These are phyloP conservation scores for Apamea monoglypha DNA, from an alignment of 2,888 invertebrate genomes.

Conservation along the genomic window DNA sequence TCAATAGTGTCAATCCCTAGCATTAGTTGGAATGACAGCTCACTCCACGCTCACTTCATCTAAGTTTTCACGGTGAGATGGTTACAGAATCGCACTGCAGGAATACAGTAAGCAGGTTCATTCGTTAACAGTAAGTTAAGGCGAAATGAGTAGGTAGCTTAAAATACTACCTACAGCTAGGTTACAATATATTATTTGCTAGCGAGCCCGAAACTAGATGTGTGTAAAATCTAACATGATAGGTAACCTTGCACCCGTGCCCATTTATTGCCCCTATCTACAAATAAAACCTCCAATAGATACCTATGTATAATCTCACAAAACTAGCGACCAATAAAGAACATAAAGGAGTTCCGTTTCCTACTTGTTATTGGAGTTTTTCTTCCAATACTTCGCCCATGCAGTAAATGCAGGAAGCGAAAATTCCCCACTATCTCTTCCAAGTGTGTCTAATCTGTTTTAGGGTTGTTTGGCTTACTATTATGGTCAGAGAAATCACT, in stretches of 20 bases:
- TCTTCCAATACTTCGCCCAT: conserved; percentile 27
- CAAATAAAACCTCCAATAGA: conserved; percentile 20
- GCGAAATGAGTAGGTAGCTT: too few species aligned
- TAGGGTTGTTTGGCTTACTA: conserved; percentile 44
- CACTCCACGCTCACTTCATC: too few species aligned
- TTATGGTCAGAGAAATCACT: conserved; percentile 42
- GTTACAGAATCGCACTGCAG: too few species aligned
- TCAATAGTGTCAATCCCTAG: too few species aligned
- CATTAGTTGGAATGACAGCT: too few species aligned
- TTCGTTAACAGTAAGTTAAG: too few species aligned
- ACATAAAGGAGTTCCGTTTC: conserved; percentile 52
- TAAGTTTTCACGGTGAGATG: too few species aligned
- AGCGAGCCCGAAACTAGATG: too few species aligned
- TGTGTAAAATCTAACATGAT: not conserved
- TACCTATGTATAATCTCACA: conserved; percentile 23
- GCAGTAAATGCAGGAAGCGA: conserved; percentile 48
- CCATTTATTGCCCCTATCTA: not conserved
- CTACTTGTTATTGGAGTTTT: conserved; percentile 59
- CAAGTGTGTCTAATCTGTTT: conserved; percentile 56
- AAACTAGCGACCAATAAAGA: conserved; percentile 53
- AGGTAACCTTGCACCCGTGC: not conserved
- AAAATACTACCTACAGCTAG: too few species aligned
- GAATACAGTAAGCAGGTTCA: too few species aligned
- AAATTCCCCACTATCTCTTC: conserved; percentile 39
- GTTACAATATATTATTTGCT: too few species aligned